phyloP scores from a whole-genome alignment of 2,888 invertebrate genomes.

The Hirtodrosophila trivittata region DNA sequence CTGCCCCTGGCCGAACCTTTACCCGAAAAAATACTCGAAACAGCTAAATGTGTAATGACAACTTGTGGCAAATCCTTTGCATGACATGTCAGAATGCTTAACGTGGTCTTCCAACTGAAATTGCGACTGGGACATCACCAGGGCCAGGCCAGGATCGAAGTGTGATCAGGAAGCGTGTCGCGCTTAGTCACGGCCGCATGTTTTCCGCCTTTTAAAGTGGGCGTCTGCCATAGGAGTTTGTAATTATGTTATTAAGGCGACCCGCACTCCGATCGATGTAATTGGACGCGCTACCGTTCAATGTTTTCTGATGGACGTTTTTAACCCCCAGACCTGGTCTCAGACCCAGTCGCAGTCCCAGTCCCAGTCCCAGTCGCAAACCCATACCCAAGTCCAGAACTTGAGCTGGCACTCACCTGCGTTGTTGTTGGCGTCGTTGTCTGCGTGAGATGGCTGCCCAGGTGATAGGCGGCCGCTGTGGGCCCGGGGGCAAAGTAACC shows the following conservation, averaged over 20 bases:
- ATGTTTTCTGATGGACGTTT: constrained; percentile 57
- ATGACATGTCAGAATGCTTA: constrained; percentile 66
- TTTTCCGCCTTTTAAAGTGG: constrained; percentile 79
- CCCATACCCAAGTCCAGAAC: background rate
- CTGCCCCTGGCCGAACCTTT: background rate
- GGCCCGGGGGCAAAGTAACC: constrained; percentile 84
- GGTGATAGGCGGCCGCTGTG: constrained; percentile 84
- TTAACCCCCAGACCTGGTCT: constrained; percentile 53
- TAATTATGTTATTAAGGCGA: constrained; percentile 79
- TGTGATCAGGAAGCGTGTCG: constrained; percentile 54
- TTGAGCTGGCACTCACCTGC: constrained; percentile 80
- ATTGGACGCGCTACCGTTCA: constrained; percentile 75
- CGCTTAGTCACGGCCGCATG: constrained; percentile 68
- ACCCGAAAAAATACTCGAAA: background rate
- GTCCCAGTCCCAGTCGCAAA: background rate
- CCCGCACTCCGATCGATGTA: constrained; percentile 55
- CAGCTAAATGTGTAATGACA: constrained; percentile 73
- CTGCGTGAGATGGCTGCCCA: constrained; percentile 84
- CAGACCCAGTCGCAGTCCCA: background rate
- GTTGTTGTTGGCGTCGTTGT: constrained; percentile 83
- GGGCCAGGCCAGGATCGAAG: constrained; percentile 50
- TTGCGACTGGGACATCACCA: constrained; percentile 2
- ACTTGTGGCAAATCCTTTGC: constrained; percentile 65
- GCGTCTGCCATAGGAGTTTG: constrained; percentile 71
- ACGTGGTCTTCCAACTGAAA: background rate